Percentiles rank a stretch among this genome's conserved stretches.
Conservation (phyloP, 2,888 invertebrate genomes). For the Tanypteryx hageni region DNA sequence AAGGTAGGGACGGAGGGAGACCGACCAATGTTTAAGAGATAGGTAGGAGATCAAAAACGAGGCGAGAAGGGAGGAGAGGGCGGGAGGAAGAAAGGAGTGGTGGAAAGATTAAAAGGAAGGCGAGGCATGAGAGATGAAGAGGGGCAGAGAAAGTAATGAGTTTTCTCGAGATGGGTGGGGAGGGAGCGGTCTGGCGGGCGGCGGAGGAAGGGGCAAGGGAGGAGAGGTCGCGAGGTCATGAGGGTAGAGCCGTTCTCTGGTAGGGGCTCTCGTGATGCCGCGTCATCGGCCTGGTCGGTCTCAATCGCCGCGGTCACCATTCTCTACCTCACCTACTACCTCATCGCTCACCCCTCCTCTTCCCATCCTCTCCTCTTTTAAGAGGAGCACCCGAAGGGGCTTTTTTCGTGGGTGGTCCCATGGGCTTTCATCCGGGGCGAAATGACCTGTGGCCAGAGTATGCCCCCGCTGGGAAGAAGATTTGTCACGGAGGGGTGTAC, state of each 20-base stretch:
- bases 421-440: background rate
- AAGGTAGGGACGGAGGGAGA: background rate
- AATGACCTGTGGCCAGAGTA: conserved; percentile 55
- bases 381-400: conserved; percentile 58
- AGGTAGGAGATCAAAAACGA: background rate
- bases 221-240: conserved; percentile 30
- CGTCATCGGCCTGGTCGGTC: conserved; percentile 45
- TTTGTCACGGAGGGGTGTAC: conserved; percentile 46
- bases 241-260: background rate
- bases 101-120: background rate
- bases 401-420: background rate
- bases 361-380: background rate
- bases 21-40: background rate
- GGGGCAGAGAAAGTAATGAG: conserved; percentile 26
- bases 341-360: background rate
- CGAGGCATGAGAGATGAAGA: background rate
- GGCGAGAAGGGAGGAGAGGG: background rate
- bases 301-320: conserved; percentile 54
- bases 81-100: conserved; percentile 25
- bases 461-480: conserved; percentile 52
- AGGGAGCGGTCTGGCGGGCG: background rate
- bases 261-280: conserved; percentile 20
- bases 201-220: background rate
- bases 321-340: background rate
- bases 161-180: conserved; percentile 30